phyloP scores from a whole-genome alignment of 1,140 invertebrate genomes.

The Eciton burchellii region DNA sequence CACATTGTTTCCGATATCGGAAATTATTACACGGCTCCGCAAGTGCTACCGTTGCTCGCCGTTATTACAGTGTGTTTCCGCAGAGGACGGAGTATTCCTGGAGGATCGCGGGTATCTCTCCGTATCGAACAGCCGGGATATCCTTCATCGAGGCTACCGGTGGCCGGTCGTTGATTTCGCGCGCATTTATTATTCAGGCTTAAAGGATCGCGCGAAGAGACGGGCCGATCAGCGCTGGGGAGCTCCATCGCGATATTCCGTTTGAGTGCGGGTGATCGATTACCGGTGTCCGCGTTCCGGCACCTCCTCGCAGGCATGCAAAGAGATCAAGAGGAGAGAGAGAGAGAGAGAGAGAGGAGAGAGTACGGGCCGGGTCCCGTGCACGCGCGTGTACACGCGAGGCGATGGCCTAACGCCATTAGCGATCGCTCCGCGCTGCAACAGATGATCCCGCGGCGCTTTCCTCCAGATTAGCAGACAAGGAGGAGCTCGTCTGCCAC shows the following conservation, averaged over 20 bases:
- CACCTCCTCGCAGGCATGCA: conserved; percentile 1
- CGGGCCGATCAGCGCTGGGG: conserved; percentile 27
- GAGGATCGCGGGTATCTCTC: neutral
- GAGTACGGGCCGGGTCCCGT: neutral
- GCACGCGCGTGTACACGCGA: conserved; percentile 14
- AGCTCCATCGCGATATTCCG: conserved; percentile 67
- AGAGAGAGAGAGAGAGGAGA: neutral
- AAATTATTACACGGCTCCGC: too few relatives aligned
- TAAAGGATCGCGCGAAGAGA: conserved; percentile 53
- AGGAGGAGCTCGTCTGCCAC: conserved; percentile 73
- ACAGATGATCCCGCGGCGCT: conserved; percentile 78
- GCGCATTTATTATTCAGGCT: conserved; percentile 60
- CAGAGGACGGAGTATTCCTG: neutral
- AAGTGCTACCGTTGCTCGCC: too few relatives aligned
- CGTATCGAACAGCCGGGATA: neutral
- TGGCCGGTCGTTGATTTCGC: conserved; percentile 40
- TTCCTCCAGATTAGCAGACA: conserved; percentile 80
- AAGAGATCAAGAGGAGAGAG: conserved; percentile 16
- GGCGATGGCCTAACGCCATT: conserved; percentile 75
- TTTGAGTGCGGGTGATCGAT: conserved; percentile 77
- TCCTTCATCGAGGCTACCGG: conserved; percentile 35
- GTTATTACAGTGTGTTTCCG: neutral
- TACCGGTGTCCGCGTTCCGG: conserved; percentile 51
- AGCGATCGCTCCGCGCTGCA: conserved; percentile 79
- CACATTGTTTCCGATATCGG: neutral